These are phyloP conservation scores for Riparia riparia DNA, from an alignment of 2,113 vertebrate genomes.

Conservation along the genomic window DNA sequence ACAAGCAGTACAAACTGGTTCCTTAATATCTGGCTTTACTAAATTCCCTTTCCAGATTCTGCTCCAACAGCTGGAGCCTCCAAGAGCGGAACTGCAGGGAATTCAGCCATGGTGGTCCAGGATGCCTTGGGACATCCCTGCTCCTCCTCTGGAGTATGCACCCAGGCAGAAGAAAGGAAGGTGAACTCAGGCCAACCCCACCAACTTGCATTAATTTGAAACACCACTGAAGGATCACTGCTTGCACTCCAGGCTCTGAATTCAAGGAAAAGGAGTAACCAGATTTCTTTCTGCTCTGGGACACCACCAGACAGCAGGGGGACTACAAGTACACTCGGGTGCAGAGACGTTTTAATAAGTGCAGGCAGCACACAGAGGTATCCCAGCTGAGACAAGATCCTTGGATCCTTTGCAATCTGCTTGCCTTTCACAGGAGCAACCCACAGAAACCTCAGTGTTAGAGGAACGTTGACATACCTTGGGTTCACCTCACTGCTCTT, in stretches of 20 bases:
- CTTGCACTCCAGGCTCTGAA: neutral
- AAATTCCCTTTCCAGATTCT: neutral
- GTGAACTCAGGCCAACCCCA: neutral
- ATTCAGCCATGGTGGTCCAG: neutral
- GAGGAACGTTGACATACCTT: neutral
- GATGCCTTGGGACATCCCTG: neutral
- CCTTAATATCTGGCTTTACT: neutral
- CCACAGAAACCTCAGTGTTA: neutral
- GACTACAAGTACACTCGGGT: neutral
- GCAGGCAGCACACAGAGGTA: neutral
- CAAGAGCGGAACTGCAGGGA: neutral
- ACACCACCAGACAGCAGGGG: rapidly evolving
- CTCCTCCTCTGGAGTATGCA: neutral
- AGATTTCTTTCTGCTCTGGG: neutral
- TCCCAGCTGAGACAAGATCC: neutral
- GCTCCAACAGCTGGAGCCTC: neutral
- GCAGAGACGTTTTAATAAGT: neutral
- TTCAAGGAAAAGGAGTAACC: neutral
- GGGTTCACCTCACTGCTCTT: neutral
- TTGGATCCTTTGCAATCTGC: neutral
- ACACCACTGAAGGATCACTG: neutral
- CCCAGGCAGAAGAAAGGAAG: neutral
- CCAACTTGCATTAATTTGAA: neutral
- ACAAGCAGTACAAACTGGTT: neutral
- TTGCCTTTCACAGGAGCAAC: neutral